Conservation (phyloP, 2,888 invertebrate genomes). For the Philereme transversata region DNA sequence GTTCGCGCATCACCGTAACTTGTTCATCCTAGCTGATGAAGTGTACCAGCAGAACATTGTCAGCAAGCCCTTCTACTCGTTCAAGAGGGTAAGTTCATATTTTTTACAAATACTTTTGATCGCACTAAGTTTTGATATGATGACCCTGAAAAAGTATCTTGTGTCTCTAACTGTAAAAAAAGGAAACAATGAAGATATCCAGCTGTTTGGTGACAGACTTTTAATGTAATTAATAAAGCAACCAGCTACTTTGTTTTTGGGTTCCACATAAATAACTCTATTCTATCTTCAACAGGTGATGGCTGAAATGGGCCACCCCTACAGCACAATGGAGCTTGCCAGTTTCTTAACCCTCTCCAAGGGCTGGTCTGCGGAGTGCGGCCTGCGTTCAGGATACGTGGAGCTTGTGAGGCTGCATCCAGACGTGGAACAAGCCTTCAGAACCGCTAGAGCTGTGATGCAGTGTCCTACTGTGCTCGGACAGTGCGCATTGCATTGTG, state of each 20-base stretch:
- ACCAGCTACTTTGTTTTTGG: no score
- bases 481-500: constrained; percentile 94
- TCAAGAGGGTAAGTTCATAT: constrained; percentile 88
- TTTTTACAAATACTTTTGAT: no score
- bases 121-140: no score
- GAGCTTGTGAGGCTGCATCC: constrained; percentile 94
- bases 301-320: constrained; percentile 94
- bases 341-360: constrained; percentile 98
- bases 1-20: constrained; percentile 93
- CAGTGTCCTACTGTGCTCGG: constrained; percentile 95
- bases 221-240: no score
- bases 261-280: no score
- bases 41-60: constrained; percentile 97
- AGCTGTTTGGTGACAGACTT: no score
- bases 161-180: no score
- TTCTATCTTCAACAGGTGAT: constrained; percentile 81
- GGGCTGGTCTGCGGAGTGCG: constrained; percentile 96
- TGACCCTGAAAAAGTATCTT: no score
- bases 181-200: no score
- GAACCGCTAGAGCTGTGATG: constrained; percentile 94
- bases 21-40: constrained; percentile 96
- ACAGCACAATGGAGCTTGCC: constrained; percentile 91
- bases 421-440: constrained; percentile 87
- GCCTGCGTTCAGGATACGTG: constrained; percentile 94
- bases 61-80: constrained; percentile 93